Percentiles rank a stretch among this genome's conserved stretches.
Evolutionary conservation across 2,797 vertebrate species (phyloP).

Genomic region (Psittacula echo): DNA sequence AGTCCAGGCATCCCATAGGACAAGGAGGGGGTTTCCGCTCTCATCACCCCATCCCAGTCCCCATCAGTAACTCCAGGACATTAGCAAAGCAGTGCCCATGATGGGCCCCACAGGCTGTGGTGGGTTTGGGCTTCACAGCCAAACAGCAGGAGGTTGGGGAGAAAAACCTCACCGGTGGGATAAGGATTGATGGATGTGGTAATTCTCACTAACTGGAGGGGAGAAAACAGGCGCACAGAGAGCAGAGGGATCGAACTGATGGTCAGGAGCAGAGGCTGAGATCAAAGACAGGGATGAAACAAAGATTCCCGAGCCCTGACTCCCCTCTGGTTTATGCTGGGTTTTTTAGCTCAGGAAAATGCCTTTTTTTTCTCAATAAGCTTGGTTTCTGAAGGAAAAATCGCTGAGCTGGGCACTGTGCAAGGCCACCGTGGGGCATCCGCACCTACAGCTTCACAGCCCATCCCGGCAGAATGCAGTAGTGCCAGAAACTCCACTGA

Average conservation of each 20-base stretch:
- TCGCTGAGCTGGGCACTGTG: not conserved
- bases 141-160: not conserved
- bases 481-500: not conserved
- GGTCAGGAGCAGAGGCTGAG: not conserved
- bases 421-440: accelerated
- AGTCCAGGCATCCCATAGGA: not conserved
- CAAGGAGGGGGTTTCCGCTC: not conserved
- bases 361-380: not conserved
- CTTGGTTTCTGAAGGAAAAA: not conserved
- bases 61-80: not conserved
- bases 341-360: not conserved
- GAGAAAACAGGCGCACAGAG: not conserved
- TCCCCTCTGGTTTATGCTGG: not conserved
- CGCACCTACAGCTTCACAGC: not conserved
- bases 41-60: not conserved
- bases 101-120: accelerated
- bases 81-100: not conserved
- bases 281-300: conserved; percentile 10
- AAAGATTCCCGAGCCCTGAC: not conserved
- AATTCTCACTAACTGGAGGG: not conserved
- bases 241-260: not conserved
- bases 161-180: not conserved
- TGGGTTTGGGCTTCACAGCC: not conserved
- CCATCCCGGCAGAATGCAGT: not conserved
- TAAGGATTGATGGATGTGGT: not conserved